Evolutionary conservation across 2,797 vertebrate genomes (phyloP).

Genomic region (Chelon labrosus): DNA sequence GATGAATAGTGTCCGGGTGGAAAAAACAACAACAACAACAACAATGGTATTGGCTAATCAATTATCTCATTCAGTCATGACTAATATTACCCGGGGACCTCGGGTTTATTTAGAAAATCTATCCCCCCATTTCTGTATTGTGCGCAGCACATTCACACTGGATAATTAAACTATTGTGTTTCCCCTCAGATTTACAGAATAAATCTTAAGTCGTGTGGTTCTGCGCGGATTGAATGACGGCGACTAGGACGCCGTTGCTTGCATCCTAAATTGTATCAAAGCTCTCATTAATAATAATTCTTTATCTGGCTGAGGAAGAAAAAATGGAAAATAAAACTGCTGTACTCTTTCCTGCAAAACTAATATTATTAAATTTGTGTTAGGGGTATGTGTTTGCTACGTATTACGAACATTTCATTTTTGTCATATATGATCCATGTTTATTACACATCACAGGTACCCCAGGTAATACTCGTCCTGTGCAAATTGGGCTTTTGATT

Average conservation of each 20-base stretch:
- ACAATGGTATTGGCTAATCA: slow-evolving; percentile 4
- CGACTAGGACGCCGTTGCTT: background rate
- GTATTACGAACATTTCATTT: slow-evolving; percentile 11
- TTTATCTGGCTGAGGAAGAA: background rate
- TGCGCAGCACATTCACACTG: slow-evolving; percentile 26
- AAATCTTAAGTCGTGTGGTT: slow-evolving; percentile 13
- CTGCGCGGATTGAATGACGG: too few relatives aligned
- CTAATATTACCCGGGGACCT: slow-evolving; percentile 17
- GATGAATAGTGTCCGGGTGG: slow-evolving; percentile 22
- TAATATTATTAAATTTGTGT: slow-evolving; percentile 12
- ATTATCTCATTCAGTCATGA: slow-evolving; percentile 9
- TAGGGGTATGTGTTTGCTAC: background rate
- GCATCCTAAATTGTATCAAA: slow-evolving; percentile 12
- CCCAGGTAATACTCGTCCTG: slow-evolving; percentile 13
- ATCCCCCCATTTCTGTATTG: slow-evolving; percentile 3
- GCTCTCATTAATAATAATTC: slow-evolving; percentile 6
- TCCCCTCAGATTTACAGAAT: slow-evolving; percentile 9
- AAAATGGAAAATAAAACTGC: slow-evolving; percentile 1
- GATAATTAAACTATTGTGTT: slow-evolving; percentile 11
- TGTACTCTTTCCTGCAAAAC: background rate
- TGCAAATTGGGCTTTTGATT: slow-evolving; percentile 35
- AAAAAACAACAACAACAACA: background rate
- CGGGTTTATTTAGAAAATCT: slow-evolving; percentile 16
- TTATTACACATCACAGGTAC: slow-evolving; percentile 22
- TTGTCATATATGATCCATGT: slow-evolving; percentile 30